Evolutionary conservation across 2,113 vertebrate species (phyloP).

Genomic region (Oncorhynchus mykiss): DNA sequence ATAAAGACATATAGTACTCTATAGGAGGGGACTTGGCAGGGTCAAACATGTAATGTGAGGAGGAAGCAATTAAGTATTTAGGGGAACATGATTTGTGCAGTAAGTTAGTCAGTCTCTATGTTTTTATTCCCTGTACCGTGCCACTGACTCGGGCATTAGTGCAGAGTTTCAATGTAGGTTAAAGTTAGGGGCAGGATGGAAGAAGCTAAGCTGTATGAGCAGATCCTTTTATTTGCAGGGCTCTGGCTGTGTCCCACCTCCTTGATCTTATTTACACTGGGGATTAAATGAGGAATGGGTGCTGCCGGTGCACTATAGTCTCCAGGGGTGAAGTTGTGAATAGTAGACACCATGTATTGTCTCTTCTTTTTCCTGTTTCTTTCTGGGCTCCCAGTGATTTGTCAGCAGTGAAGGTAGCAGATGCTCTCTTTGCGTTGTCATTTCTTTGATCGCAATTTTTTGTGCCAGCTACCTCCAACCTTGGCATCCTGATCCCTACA

Average conservation of each 20-base stretch:
- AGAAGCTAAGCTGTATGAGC: slow-evolving; percentile 40
- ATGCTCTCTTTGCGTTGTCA: slow-evolving; percentile 67
- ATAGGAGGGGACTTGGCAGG: too few species aligned
- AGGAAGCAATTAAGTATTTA: too few species aligned
- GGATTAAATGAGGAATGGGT: slow-evolving; percentile 63
- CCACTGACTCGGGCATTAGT: neutral
- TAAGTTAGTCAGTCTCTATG: neutral
- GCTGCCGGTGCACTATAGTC: slow-evolving; percentile 26
- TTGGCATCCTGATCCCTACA: slow-evolving; percentile 53
- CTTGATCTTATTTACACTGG: slow-evolving; percentile 45
- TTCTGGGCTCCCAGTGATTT: slow-evolving; percentile 55
- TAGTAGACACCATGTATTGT: neutral
- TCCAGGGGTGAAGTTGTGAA: slow-evolving; percentile 46
- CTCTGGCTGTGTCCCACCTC: slow-evolving; percentile 29
- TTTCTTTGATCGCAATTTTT: slow-evolving; percentile 70
- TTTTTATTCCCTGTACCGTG: neutral
- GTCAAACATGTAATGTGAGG: too few species aligned
- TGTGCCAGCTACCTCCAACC: slow-evolving; percentile 61
- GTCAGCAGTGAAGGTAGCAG: slow-evolving; percentile 66
- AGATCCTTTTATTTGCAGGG: slow-evolving; percentile 63
- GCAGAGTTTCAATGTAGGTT: slow-evolving; percentile 17
- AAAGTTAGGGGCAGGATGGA: slow-evolving; percentile 39
- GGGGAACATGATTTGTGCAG: too few species aligned
- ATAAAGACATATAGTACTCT: too few species aligned
- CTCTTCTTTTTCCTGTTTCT: slow-evolving; percentile 22